Evolutionary conservation across 2,797 vertebrate genomes (phyloP), one percentile per base, ranked within the genome.

Genomic region (Menidia menidia): DNA sequence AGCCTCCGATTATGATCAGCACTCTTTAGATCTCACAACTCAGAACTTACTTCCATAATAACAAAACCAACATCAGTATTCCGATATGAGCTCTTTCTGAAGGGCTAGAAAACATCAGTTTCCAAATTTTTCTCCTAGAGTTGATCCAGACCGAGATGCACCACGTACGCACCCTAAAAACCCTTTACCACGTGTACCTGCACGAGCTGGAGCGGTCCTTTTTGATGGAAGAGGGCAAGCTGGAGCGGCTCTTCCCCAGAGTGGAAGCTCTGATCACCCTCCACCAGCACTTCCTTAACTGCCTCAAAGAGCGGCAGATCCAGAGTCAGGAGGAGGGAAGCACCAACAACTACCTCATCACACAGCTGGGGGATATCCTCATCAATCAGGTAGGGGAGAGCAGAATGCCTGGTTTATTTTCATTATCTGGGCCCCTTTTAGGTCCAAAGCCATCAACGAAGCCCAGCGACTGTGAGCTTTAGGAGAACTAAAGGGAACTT

Each of bases 71-170:
- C 39, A 55, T 3, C 3, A 60, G 6, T 52, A 39, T 39, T 10
- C 35, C 35, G 7, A 39, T 39, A 39, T 6, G 35, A 39, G 35
- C 4, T 39, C 7, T 39, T 39, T 39, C 35, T 39, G 35, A 39
- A 7, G 7, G 35, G 4, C 7, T 39, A 39, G 0, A 39, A 39
- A 39, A 32, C 19, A 10, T 47, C 52, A 48, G n/a, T 16, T 35
- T 13, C 14, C 7, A 39, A 39, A 39, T 7, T 7, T 0, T 3
- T 64, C 59, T 68, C 45, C 18, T 82, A 99, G 97, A 99, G 77
- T 91, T 99, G 57, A 97, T 98, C 86, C 96, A 96, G 90, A 99
- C 98, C 0, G 98, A 99, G 93, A 95, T 95, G 77, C 95, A 98
- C 86, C 96, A 98, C 0, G 96, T 99, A 9, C 95, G 96, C 45